Conservation (phyloP, 2,888 invertebrate genomes). For the Napeogenes inachia region DNA sequence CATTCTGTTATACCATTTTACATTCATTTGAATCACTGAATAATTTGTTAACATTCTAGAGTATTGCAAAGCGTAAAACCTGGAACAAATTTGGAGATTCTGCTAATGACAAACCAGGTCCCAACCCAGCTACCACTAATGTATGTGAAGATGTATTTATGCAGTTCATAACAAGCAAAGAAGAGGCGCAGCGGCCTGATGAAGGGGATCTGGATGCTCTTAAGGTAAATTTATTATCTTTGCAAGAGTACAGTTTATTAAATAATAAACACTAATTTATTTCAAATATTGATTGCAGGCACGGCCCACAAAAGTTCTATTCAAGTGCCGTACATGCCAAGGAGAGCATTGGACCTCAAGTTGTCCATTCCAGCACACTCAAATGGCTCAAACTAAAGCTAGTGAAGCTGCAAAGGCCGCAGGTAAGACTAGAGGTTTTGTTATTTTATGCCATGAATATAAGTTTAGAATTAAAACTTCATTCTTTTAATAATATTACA, state of each 20-base stretch:
- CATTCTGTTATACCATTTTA: background rate
- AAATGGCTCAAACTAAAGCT: constrained; percentile 82
- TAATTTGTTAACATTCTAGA: constrained; percentile 49
- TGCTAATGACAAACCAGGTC: constrained; percentile 94
- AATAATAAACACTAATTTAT: background rate
- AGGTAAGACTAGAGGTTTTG: constrained; percentile 40
- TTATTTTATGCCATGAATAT: constrained; percentile 3
- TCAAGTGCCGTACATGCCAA: constrained; percentile 93
- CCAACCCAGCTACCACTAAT: constrained; percentile 98
- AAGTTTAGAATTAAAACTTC: background rate
- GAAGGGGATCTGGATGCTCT: constrained; percentile 91
- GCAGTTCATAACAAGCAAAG: constrained; percentile 93
- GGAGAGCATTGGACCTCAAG: constrained; percentile 99
- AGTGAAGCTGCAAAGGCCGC: constrained; percentile 60
- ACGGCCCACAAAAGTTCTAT: constrained; percentile 81
- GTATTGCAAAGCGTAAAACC: constrained; percentile 94
- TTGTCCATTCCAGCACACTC: constrained; percentile 98
- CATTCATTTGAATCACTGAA: background rate
- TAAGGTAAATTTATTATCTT: constrained; percentile 72
- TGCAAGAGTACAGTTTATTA: background rate
- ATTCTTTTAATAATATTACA: constrained; percentile 28
- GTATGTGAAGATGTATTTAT: constrained; percentile 97
- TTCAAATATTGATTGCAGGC: constrained; percentile 44
- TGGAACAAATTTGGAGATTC: constrained; percentile 98
- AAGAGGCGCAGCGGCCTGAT: constrained; percentile 90